Base-by-base conservation (phyloP, 2,888 invertebrate species). In the Stomorhina lunata region DNA sequence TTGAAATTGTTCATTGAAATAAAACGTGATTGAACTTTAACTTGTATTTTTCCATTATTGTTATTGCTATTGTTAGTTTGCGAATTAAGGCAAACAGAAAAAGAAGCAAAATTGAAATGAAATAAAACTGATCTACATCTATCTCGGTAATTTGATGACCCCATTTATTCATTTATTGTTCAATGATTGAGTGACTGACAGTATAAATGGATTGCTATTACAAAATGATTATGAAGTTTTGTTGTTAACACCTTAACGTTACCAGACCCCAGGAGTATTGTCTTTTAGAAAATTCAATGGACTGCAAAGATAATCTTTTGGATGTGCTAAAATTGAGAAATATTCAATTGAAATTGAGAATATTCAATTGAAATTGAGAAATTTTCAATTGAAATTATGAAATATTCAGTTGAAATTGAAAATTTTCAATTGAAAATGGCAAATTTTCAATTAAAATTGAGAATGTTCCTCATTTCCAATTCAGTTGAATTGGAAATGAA, bases 11-110 rank as follows among this genome's bases (percentile, higher is more conserved):
- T 17, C 20, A 61, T 34, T 34, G 15, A 43, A 65, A 57, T 40
- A 68, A 77, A 81, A 68, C 73, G 68, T 73, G 61, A 77, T 63
- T 81, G 72, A 80, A 80, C 80, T 80, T 80, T 80, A 69, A 55
- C 75, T 75, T 72, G n/a, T 59, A 43, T 27, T 69, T 55, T 53
- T 29, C 27, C 27, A 27, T 25, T 29, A 55, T 45, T 9, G 43
- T 55, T 55, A 6, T 53, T 73, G 15, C 27, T 66, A 25, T 48
- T 59, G 12, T 55, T 55, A 34, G 6, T 40, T 50, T 40, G 40
- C 22, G 20, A 32, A 48, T 10, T 2, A 55, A n/a, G 4, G 53
- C 7, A 6, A 6, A 6, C 53, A 55, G 27, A 55, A n/a, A 43
- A 57, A 48, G 15, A 27, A 45, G 7, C 7, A 63, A 55, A 48